These are phyloP conservation scores for Cynopterus sphinx DNA, from an alignment of 2,797 vertebrate genomes.

Conservation along the genomic window DNA sequence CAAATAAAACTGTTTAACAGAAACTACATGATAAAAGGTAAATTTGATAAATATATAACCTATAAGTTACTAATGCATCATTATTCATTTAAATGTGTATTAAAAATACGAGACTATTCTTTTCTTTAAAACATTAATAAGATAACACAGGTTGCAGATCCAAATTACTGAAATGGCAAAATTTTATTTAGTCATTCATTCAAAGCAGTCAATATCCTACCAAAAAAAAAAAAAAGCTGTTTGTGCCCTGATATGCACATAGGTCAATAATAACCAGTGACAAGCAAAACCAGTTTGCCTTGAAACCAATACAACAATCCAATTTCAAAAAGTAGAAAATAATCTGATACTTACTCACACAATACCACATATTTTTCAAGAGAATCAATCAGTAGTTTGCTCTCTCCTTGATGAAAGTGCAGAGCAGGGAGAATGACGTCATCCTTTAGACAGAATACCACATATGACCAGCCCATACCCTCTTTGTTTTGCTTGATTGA, in stretches of 20 bases:
- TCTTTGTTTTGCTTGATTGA: slow-evolving; percentile 93
- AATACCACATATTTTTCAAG: slow-evolving; percentile 92
- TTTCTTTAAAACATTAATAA: slow-evolving; percentile 9
- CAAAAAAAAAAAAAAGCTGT: background rate
- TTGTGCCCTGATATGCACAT: background rate
- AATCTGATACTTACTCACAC: slow-evolving; percentile 90
- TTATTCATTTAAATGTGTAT: slow-evolving; percentile 24
- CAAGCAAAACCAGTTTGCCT: slow-evolving; percentile 15
- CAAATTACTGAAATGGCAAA: slow-evolving; percentile 43
- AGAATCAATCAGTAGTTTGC: slow-evolving; percentile 90
- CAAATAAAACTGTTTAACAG: slow-evolving; percentile 46
- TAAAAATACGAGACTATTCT: slow-evolving; percentile 29
- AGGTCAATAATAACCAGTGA: background rate
- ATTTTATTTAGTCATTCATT: background rate
- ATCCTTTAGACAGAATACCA: slow-evolving; percentile 93
- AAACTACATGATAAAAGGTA: slow-evolving; percentile 38
- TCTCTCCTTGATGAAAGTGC: slow-evolving; percentile 96
- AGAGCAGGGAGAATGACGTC: slow-evolving; percentile 89
- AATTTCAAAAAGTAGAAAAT: slow-evolving; percentile 61
- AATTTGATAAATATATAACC: slow-evolving; percentile 28
- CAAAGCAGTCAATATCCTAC: background rate
- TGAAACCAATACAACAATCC: slow-evolving; percentile 37
- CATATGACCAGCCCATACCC: slow-evolving; percentile 92
- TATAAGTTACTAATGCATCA: background rate
- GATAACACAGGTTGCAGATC: background rate